Conservation (phyloP, 92 coral and sea anemone species). For the Hydrozoanthus gracilis region DNA sequence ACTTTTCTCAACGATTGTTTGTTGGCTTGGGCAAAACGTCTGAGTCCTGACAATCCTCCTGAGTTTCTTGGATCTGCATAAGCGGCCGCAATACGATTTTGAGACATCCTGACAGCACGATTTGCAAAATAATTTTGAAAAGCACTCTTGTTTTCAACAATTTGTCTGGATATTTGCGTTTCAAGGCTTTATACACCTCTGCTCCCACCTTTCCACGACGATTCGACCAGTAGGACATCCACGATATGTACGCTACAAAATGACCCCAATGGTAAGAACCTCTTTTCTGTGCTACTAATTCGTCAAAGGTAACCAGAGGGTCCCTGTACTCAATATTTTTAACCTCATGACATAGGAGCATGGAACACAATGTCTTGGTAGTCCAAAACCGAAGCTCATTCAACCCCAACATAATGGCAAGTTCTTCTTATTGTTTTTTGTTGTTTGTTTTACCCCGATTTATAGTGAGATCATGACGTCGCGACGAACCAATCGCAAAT, state of each 20-base stretch:
- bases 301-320: conserved; percentile 8
- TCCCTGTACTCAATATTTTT: background rate
- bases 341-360: background rate
- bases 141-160: background rate
- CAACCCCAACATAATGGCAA: background rate
- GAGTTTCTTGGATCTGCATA: background rate
- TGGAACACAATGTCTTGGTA: conserved; percentile 5
- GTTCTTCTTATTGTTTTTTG: background rate
- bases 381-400: conserved; percentile 2
- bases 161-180: background rate
- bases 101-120: background rate
- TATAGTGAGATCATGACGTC: too few relatives aligned
- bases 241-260: background rate
- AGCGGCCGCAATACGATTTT: background rate
- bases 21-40: conserved; percentile 24
- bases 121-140: background rate
- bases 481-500: background rate
- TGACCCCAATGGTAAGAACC: conserved; percentile 1
- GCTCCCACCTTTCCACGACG: background rate
- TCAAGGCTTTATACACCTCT: background rate
- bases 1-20: background rate
- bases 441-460: too few relatives aligned
- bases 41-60: conserved; percentile 2
- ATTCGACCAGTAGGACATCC: conserved; percentile 6
- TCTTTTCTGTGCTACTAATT: background rate